These are phyloP conservation scores for Ephestia elutella DNA, from an alignment of 1,140 invertebrate genomes.

Conservation along the genomic window DNA sequence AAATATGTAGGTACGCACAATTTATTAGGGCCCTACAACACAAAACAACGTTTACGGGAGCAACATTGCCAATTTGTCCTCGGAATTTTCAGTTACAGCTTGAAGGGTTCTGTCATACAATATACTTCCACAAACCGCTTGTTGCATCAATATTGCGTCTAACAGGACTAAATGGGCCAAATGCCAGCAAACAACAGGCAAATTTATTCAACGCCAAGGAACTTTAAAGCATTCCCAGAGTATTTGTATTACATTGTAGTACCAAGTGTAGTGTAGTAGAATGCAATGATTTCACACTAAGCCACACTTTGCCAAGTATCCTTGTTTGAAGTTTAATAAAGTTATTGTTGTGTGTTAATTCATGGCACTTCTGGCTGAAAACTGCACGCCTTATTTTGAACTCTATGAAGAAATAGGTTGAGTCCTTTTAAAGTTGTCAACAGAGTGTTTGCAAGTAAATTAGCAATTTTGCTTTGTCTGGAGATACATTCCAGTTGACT, in stretches of 20 bases:
- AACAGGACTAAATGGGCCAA: slow-evolving; percentile 3
- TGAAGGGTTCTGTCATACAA: background rate
- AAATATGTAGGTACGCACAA: slow-evolving; percentile 5
- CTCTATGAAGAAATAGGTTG: background rate
- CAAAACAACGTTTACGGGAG: background rate
- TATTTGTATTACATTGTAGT: background rate
- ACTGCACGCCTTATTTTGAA: background rate
- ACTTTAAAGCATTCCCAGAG: background rate
- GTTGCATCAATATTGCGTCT: slow-evolving; percentile 13
- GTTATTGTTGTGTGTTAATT: slow-evolving; percentile 2
- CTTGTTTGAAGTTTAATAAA: background rate
- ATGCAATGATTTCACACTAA: background rate
- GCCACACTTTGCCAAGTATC: background rate
- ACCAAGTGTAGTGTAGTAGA: background rate
- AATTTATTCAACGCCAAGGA: slow-evolving; percentile 1
- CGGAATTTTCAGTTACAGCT: background rate
- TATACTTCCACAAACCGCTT: slow-evolving; percentile 2
- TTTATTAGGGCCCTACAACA: slow-evolving; percentile 2
- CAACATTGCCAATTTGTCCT: background rate
- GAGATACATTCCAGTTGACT: background rate
- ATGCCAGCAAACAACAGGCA: background rate
- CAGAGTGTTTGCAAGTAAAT: slow-evolving; percentile 1
- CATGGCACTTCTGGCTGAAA: background rate
- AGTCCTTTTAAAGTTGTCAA: slow-evolving; percentile 3
- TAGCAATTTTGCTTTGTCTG: slow-evolving; percentile 1